Evolutionary conservation across 2,888 invertebrate genomes (phyloP).

Genomic region (Falcaria lacertinaria): DNA sequence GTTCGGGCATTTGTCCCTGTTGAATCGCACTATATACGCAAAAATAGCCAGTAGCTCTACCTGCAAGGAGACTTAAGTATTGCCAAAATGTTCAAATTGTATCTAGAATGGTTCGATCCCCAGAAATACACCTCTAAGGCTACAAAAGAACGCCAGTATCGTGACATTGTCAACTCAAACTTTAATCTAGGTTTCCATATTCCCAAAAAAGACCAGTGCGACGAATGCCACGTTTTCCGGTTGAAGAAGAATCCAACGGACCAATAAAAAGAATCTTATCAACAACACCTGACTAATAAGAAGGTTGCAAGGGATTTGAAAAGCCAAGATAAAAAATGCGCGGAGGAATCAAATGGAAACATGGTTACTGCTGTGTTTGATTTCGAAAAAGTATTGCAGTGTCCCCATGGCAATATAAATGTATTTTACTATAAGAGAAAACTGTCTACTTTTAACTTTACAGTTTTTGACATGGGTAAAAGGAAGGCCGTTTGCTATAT

Average conservation of each 20-base stretch:
- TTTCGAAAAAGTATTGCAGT: conserved; percentile 7
- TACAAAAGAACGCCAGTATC: conserved; percentile 8
- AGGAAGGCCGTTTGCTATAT: conserved; percentile 5
- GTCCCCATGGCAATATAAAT: conserved; percentile 10
- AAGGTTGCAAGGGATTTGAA: no score
- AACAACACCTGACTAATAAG: no score
- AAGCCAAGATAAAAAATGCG: no score
- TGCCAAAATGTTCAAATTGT: conserved; percentile 12
- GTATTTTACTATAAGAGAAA: conserved; percentile 13
- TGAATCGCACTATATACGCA: conserved; percentile 17
- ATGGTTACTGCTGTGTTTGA: conserved; percentile 2
- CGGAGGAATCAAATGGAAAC: no score
- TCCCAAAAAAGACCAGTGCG: conserved; percentile 17
- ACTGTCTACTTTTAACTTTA: conserved; percentile 8
- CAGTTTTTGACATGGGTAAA: conserved; percentile 5
- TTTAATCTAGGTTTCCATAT: conserved; percentile 11
- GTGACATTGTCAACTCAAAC: conserved; percentile 8
- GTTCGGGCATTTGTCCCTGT: conserved; percentile 13
- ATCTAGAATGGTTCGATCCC: conserved; percentile 10
- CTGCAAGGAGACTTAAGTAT: conserved; percentile 4
- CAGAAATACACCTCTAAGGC: conserved; percentile 10
- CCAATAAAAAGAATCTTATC: no score
- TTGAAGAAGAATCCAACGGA: no score
- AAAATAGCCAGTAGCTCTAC: background rate
- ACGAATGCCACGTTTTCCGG: conserved; percentile 4